These are phyloP conservation scores for Sternotherus odoratus DNA, from an alignment of 2,797 vertebrate species.

Conservation along the genomic window DNA sequence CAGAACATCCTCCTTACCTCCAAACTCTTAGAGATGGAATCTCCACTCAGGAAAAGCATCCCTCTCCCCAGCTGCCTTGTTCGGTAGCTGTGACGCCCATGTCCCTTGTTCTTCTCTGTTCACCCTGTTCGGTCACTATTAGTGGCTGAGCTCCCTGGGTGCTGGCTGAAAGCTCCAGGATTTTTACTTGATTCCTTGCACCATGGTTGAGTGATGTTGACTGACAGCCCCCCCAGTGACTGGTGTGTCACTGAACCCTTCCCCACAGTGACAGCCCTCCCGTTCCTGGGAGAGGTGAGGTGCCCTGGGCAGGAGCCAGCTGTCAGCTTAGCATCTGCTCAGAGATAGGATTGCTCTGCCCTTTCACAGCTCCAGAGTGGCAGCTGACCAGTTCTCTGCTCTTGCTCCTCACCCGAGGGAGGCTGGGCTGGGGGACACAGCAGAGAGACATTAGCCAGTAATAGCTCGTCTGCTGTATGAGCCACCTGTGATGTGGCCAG, in stretches of 20 bases:
- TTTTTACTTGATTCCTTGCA: not conserved
- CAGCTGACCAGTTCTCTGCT: not conserved
- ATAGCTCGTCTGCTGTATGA: not conserved
- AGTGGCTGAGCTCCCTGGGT: not conserved
- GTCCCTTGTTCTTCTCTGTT: not conserved
- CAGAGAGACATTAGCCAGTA: not conserved
- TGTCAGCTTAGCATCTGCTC: not conserved
- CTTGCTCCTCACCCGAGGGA: not conserved
- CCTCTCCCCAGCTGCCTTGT: not conserved
- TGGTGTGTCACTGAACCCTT: not conserved
- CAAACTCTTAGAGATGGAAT: not conserved
- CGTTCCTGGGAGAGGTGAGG: not conserved
- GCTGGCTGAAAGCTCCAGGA: not conserved
- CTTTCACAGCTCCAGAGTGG: not conserved
- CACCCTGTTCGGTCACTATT: not conserved
- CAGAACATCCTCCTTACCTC: not conserved
- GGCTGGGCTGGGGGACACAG: not conserved
- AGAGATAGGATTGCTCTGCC: not conserved
- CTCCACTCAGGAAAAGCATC: not conserved
- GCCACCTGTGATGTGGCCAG: accelerated
- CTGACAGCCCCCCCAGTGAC: not conserved
- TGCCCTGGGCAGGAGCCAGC: not conserved
- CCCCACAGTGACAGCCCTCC: not conserved
- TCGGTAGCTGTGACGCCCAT: not conserved
- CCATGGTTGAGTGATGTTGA: not conserved